phyloP scores from a whole-genome alignment of 1,140 invertebrate species.

The Archivesica marissinica region DNA sequence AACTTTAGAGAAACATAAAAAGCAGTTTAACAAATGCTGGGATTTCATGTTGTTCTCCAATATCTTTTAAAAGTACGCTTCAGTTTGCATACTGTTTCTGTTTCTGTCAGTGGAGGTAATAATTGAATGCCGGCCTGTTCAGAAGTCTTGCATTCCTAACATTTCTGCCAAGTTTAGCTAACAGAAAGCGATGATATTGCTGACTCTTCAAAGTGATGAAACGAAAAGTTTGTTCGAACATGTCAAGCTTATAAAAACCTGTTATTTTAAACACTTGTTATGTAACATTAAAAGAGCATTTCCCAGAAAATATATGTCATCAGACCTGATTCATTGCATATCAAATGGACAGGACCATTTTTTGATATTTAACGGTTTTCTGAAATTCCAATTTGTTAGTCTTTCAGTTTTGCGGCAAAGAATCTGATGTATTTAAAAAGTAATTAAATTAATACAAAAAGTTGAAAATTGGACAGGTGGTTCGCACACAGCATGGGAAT shows the following conservation, averaged over 20 bases:
- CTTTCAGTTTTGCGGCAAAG: not conserved
- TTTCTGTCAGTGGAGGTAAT: no score
- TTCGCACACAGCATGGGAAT: not conserved
- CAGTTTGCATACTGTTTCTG: no score
- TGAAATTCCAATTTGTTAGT: slow-evolving; percentile 23
- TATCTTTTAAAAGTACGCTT: no score
- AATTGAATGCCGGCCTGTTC: no score
- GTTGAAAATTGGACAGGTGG: slow-evolving; percentile 7
- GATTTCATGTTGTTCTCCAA: no score
- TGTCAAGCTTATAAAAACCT: slow-evolving; percentile 18
- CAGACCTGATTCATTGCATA: slow-evolving; percentile 37
- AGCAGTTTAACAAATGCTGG: no score
- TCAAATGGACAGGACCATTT: slow-evolving; percentile 40
- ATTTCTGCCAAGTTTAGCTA: not conserved
- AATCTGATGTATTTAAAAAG: not conserved
- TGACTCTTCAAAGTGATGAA: not conserved
- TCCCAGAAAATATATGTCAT: slow-evolving; percentile 35
- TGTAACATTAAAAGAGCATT: not conserved
- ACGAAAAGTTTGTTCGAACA: slow-evolving; percentile 22
- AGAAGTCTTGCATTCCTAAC: slow-evolving; percentile 2
- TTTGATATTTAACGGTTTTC: slow-evolving; percentile 16
- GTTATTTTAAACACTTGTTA: slow-evolving; percentile 25
- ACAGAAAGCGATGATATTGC: not conserved
- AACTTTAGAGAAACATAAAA: no score
- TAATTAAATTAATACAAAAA: not conserved